Evolutionary conservation across 2,113 vertebrate species (phyloP).

Genomic region (Furnarius figulus): DNA sequence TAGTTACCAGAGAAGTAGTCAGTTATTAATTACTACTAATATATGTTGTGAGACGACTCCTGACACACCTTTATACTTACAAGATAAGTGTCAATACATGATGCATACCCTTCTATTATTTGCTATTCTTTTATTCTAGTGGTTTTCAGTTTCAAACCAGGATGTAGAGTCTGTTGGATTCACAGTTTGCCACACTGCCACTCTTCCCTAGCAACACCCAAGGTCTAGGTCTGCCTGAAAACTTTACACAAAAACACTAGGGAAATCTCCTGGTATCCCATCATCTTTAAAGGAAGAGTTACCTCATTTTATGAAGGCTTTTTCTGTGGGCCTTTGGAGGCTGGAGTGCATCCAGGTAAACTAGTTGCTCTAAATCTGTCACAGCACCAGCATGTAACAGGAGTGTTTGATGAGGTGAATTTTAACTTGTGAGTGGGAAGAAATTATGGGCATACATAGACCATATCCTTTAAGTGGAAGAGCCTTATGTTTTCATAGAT

Average conservation of each 20-base stretch:
- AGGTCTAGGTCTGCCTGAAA: conserved; percentile 1
- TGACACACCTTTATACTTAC: conserved; percentile 21
- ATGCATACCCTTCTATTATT: background rate
- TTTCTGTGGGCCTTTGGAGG: background rate
- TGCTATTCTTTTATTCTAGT: conserved; percentile 52
- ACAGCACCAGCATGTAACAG: background rate
- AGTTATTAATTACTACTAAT: background rate
- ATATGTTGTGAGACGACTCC: background rate
- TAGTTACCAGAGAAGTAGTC: background rate
- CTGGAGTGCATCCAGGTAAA: background rate
- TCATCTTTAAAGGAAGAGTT: background rate
- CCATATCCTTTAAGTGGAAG: background rate
- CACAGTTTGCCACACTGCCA: background rate
- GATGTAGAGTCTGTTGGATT: background rate
- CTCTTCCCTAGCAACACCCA: conserved; percentile 10
- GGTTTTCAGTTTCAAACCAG: conserved; percentile 56
- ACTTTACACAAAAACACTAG: conserved; percentile 7
- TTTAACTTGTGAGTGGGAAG: background rate
- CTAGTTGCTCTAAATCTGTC: background rate
- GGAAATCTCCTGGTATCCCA: background rate
- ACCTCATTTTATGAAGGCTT: background rate
- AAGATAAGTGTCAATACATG: conserved; percentile 20
- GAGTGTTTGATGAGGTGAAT: background rate
- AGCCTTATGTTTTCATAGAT: background rate
- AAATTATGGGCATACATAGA: background rate